Percentiles rank a stretch among this genome's conserved stretches.
Evolutionary conservation across 2,888 invertebrate species (phyloP).

Genomic region (Gastrophysa polygoni): DNA sequence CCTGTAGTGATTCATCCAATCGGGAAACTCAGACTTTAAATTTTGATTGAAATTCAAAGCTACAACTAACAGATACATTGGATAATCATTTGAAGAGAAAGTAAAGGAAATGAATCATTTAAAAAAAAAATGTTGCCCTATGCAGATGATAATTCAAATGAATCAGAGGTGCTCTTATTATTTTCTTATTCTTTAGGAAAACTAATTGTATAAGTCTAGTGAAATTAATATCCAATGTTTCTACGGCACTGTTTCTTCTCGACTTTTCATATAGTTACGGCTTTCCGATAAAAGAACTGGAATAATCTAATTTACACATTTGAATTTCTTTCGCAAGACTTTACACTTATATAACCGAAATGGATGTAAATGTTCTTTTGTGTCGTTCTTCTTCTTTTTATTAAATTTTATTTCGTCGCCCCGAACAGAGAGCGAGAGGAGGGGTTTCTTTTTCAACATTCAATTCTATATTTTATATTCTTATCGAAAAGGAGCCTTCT

Average conservation of each 20-base stretch:
- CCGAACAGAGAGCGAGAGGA: slow-evolving; percentile 25
- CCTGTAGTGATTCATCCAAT: no score
- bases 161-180: no score
- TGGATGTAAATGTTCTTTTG: slow-evolving; percentile 56
- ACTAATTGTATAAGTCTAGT: no score
- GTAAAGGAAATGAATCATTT: no score
- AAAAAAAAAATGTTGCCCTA: no score
- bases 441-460: slow-evolving; percentile 51
- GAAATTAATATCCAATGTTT: no score
- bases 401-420: slow-evolving; percentile 53
- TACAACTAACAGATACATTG: no score
- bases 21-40: no score
- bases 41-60: no score
- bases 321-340: slow-evolving; percentile 56
- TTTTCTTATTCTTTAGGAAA: no score
- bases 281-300: slow-evolving; percentile 56
- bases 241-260: neutral
- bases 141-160: no score
- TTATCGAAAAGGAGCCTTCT: slow-evolving; percentile 43
- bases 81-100: no score
- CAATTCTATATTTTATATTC: slow-evolving; percentile 54
- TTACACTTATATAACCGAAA: slow-evolving; percentile 57
- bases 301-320: slow-evolving; percentile 59
- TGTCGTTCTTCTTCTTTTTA: slow-evolving; percentile 48
- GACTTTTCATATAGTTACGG: slow-evolving; percentile 54